Base-by-base conservation (phyloP, 2,113 vertebrate species). In the Carettochelys insculpta region DNA sequence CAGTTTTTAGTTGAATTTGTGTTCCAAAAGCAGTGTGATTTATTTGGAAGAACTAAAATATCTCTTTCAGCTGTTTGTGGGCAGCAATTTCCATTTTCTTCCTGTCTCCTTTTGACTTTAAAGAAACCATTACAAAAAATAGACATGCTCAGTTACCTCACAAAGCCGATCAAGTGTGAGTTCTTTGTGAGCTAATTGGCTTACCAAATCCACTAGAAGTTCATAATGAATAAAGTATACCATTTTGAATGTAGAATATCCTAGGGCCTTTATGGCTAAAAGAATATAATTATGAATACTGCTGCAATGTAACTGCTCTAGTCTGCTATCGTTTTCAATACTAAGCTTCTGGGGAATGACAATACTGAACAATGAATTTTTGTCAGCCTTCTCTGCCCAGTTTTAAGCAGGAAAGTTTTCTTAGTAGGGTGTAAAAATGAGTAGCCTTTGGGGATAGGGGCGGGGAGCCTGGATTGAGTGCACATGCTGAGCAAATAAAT, bases 171-270 rank as follows among this genome's bases (percentile, higher is more conserved):
- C 10, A 47, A 52, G 27, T 50, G 50, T 22, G 38, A 87, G 80
- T 51, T 82, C 82, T 58, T 53, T 45, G 34, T 14, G 91, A 92
- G 53, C 68, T 89, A 82, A 82, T 87, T 89, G 81, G 80, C 88
- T 84, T 94, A 45, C 27, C 53, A 41, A 48, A 75, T 45, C 41
- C 29, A 45, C 24, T 45, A 75, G 25, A 22, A 45, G 24, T 27
- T 24, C 25, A 38, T 75, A 75, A 43, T 54, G 71, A 84, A 38
- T 78, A 80, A 48, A 82, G 82, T 77, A 48, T 53, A 75, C 71
- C 43, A 20, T 80, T 85, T 45, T 88, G 86, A 90, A n/a, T 24
- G 25, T 0, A 19, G 52, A 1, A 38, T 25, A 58, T 77, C 34
- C 38, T 80, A 83, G 24, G 80, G 85, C 78, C 47, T 5, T 0